Percentiles rank a stretch among this genome's conserved stretches.
phyloP scores from a whole-genome alignment of 92 coral and sea anemone genomes.

The Epizoanthus ramosus region DNA sequence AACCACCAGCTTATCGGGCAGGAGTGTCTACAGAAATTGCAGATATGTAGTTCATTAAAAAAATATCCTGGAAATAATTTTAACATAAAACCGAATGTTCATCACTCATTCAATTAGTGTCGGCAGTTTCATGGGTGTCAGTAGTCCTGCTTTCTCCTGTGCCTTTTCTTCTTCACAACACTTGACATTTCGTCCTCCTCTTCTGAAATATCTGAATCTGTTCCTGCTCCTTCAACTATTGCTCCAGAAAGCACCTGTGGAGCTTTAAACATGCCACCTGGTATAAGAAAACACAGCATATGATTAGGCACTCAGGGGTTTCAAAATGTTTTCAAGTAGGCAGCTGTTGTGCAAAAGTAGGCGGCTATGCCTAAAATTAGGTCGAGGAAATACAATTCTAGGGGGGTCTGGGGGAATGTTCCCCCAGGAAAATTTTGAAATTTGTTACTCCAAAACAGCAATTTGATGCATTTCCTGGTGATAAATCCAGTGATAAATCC shows the following conservation, averaged over 20 bases:
- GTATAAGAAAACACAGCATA: not conserved
- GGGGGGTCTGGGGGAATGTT: too few species aligned
- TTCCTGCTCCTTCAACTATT: slow-evolving; percentile 65
- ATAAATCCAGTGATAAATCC: too few species aligned
- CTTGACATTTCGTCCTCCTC: slow-evolving; percentile 99
- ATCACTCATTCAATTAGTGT: not conserved
- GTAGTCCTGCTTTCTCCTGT: slow-evolving; percentile 74
- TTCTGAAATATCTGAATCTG: slow-evolving; percentile 71
- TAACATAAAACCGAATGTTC: not conserved
- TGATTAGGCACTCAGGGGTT: too few species aligned
- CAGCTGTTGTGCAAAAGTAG: too few species aligned
- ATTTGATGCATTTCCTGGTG: too few species aligned
- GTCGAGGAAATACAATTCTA: too few species aligned
- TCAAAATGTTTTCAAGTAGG: too few species aligned
- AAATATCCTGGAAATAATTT: not conserved
- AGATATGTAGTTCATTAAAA: not conserved
- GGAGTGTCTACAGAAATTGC: not conserved
- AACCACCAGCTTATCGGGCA: not conserved
- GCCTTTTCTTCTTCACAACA: slow-evolving; percentile 87
- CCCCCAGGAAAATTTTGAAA: too few species aligned
- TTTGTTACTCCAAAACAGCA: too few species aligned
- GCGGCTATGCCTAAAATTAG: too few species aligned
- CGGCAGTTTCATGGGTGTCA: slow-evolving; percentile 45
- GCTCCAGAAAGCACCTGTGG: slow-evolving; percentile 55
- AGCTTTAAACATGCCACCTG: slow-evolving; percentile 41